phyloP scores from a whole-genome alignment of 1,140 invertebrate species.

The Leptestheria dahalacensis region DNA sequence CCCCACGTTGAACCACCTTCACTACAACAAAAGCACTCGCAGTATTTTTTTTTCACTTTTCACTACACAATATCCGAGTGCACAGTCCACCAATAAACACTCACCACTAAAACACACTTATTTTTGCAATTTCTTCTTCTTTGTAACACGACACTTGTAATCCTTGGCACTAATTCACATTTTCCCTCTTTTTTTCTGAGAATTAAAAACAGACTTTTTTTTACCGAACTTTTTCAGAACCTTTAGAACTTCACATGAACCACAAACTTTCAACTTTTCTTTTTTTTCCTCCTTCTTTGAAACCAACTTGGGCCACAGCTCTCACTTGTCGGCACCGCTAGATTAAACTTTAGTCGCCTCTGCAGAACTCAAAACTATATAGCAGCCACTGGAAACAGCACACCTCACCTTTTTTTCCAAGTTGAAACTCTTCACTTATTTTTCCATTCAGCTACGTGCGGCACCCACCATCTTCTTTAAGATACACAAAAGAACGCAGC shows the following conservation, averaged over 20 bases:
- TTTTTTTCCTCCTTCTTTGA: neutral
- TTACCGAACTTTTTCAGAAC: neutral
- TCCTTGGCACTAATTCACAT: neutral
- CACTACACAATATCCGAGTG: too few relatives aligned
- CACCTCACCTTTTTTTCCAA: neutral
- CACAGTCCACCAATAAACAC: too few relatives aligned
- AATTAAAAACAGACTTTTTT: neutral
- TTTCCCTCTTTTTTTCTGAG: neutral
- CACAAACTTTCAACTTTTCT: neutral
- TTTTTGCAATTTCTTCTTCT: too few relatives aligned
- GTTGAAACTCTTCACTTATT: neutral
- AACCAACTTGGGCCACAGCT: neutral
- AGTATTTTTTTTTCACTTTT: too few relatives aligned
- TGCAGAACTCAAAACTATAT: neutral
- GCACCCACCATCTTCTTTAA: too few relatives aligned
- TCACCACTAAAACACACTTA: too few relatives aligned
- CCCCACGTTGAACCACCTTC: too few relatives aligned
- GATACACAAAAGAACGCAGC: too few relatives aligned
- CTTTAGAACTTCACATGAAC: neutral
- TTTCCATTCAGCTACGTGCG: neutral
- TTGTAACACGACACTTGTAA: too few relatives aligned
- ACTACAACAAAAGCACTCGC: too few relatives aligned
- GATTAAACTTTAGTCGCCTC: neutral
- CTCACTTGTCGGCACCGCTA: neutral
- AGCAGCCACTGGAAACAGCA: neutral